Percentiles rank a stretch among this genome's conserved stretches.
phyloP scores from a whole-genome alignment of 2,797 vertebrate genomes.

The Anas capensis region DNA sequence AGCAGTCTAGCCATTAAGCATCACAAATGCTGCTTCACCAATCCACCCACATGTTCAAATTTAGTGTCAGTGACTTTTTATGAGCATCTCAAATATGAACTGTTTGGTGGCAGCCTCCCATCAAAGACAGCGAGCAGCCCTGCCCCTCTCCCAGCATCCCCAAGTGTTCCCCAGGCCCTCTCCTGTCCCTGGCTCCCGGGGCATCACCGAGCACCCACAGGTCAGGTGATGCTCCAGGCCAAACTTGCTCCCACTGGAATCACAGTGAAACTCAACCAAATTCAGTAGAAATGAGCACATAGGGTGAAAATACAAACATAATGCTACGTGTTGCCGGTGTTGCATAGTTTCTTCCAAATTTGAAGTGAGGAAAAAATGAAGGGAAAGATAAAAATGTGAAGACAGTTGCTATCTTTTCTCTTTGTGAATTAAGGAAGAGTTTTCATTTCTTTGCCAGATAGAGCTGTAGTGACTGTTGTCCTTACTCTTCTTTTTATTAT shows the following conservation, averaged over 20 bases:
- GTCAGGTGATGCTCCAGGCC: not conserved
- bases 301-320: not conserved
- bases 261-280: not conserved
- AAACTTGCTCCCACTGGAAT: not conserved
- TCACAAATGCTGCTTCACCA: not conserved
- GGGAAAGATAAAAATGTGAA: not conserved
- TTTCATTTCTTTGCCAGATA: not conserved
- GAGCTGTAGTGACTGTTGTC: not conserved
- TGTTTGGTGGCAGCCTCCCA: not conserved
- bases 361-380: not conserved
- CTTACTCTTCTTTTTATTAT: not conserved
- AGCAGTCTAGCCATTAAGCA: not conserved
- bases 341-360: not conserved
- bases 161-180: not conserved
- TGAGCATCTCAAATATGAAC: accelerated
- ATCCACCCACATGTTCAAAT: accelerated
- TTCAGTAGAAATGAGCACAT: not conserved
- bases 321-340: not conserved
- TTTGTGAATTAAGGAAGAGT: not conserved
- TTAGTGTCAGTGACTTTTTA: not conserved
- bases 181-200: accelerated
- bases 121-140: not conserved
- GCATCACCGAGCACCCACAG: accelerated
- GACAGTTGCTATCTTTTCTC: not conserved
- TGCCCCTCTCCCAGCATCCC: not conserved